Evolutionary conservation across 2,113 vertebrate genomes (phyloP), one percentile per base, ranked within the genome.

Genomic region (Rattus rattus): DNA sequence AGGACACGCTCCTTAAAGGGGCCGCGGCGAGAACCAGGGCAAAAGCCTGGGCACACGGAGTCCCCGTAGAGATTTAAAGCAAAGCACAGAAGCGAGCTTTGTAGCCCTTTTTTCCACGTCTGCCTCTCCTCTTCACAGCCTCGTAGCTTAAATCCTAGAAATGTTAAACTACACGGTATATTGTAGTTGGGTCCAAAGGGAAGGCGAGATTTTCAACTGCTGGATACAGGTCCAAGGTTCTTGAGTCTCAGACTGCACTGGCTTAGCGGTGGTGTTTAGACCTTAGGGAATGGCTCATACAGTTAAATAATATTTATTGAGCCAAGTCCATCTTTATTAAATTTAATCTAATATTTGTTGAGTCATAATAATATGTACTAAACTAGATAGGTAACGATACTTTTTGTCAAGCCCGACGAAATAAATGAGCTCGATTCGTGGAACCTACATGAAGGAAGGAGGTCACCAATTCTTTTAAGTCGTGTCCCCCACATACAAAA

Each of bases 1-100:
- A 0, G 30, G 76, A 33, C 1, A 94, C 11, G 28, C 95, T 96
- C 94, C 96, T 98, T 97, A 98, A 98, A 98, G 97, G 30, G 94
- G 65, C 30, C 95, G 96, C 75, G 17, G 26, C 36, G 24, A 22
- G 1, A 39, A 19, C 76, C 0, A 3, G 2, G 0, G 36, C 88
- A 0, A 33, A 7, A 63, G 22, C 47, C 24, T 1, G 1, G 33
- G 56, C 79, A 24, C 54, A 17, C 28, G 0, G 59, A 43, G 67
- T 24, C 20, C 49, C 28, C 2, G 65, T 5, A 19, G 2, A 3
- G 33, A n/a, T 14, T 63, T 65, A 49, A 10, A 0, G 43, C 69
- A 43, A 54, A 81, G 61, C 65, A 2, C 20, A 5, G 28, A 52
- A 65, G 86, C 52, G 2, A 54, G 43, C 16, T 36, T 12, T 9